Conservation (phyloP, 2,113 vertebrate genomes). For the Cololabis saira region DNA sequence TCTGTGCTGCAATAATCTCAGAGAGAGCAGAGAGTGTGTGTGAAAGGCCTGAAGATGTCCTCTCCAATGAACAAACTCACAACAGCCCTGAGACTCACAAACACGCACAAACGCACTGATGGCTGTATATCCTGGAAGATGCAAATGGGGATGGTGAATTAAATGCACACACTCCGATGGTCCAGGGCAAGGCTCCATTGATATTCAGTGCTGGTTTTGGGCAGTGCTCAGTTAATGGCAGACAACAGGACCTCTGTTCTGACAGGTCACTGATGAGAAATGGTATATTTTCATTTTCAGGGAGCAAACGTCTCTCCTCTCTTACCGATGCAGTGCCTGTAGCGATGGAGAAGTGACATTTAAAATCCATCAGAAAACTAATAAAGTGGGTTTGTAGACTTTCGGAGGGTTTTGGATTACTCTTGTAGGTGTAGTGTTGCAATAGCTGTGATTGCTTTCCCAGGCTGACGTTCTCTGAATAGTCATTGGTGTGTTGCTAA, state of each 20-base stretch:
- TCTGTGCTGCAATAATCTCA: conserved; percentile 42
- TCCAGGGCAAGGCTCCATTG: conserved; percentile 77
- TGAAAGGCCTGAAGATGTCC: conserved; percentile 62
- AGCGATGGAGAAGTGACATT: conserved; percentile 65
- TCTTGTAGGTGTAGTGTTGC: conserved; percentile 26
- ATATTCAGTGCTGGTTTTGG: conserved; percentile 81
- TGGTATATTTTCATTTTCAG: conserved; percentile 62
- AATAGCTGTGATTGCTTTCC: conserved; percentile 53
- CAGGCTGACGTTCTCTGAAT: conserved; percentile 16
- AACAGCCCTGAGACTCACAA: conserved; percentile 19
- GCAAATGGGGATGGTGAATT: conserved; percentile 74
- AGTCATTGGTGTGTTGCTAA: conserved; percentile 24
- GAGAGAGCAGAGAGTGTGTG: conserved; percentile 36
- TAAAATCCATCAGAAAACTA: conserved; percentile 68
- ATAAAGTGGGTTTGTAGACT: conserved; percentile 60
- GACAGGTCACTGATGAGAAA: conserved; percentile 76
- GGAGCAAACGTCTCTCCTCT: not conserved
- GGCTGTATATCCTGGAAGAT: conserved; percentile 47
- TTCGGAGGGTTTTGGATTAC: conserved; percentile 51
- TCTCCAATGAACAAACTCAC: conserved; percentile 53
- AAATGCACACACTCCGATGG: conserved; percentile 70
- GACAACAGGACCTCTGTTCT: conserved; percentile 85
- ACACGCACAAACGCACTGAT: conserved; percentile 22
- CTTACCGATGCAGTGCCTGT: conserved; percentile 16
- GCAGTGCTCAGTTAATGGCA: conserved; percentile 79